phyloP scores from a whole-genome alignment of 2,113 vertebrate genomes.

The Notiomystis cincta region DNA sequence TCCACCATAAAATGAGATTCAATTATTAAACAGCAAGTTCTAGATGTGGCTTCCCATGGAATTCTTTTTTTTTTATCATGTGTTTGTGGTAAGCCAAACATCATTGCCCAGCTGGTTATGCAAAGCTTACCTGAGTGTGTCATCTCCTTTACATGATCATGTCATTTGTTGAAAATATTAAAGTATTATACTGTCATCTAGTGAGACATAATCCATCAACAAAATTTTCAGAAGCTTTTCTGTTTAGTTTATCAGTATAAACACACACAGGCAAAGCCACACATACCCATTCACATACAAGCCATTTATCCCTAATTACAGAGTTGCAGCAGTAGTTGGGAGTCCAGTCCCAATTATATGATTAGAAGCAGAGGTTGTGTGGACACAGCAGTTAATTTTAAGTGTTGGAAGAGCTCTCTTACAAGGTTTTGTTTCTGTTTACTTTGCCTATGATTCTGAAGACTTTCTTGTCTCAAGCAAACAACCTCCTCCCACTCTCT shows the following conservation, averaged over 20 bases:
- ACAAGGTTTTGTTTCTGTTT: not conserved
- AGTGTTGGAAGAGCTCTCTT: not conserved
- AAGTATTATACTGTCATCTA: not conserved
- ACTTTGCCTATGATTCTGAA: not conserved
- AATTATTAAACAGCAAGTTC: not conserved
- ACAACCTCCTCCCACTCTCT: not conserved
- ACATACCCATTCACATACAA: not conserved
- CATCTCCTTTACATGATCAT: not conserved
- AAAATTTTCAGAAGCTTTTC: not conserved
- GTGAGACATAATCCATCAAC: not conserved
- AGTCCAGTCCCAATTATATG: not conserved
- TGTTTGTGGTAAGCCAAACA: not conserved
- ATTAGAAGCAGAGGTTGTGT: not conserved
- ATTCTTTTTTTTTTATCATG: not conserved
- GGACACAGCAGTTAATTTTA: not conserved
- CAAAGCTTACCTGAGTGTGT: not conserved
- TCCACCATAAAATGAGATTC: not conserved
- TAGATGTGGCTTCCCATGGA: not conserved
- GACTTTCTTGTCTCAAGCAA: rapidly evolving
- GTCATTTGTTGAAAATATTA: not conserved
- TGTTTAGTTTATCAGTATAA: not conserved
- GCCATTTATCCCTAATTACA: not conserved
- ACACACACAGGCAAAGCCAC: rapidly evolving
- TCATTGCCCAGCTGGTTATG: not conserved
- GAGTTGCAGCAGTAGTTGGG: not conserved